Evolutionary conservation across 2,797 vertebrate genomes (phyloP).

Genomic region (Chelmon rostratus): DNA sequence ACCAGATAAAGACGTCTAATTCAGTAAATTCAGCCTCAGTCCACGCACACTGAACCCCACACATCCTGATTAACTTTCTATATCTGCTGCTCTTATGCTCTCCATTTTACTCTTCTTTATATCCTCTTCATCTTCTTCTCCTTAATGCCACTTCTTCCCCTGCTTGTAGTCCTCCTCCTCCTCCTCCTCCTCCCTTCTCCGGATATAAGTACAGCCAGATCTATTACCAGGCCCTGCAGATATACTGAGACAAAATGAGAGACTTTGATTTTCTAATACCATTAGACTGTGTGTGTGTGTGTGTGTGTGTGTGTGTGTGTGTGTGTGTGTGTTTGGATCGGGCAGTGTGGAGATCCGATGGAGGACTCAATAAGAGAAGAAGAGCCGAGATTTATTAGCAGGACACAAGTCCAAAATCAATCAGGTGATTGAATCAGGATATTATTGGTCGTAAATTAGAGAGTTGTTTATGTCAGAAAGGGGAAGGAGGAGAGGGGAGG

Average conservation of each 20-base stretch:
- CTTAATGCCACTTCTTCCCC: constrained; percentile 40
- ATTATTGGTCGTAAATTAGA: constrained; percentile 88
- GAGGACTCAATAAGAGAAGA: constrained; percentile 96
- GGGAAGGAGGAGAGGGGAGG: constrained; percentile 68
- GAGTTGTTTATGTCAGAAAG: constrained; percentile 83
- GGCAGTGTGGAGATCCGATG: constrained; percentile 85
- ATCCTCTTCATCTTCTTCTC: constrained; percentile 50
- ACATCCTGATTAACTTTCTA: constrained; percentile 64
- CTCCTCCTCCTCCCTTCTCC: constrained; percentile 41
- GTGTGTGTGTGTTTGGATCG: constrained; percentile 43
- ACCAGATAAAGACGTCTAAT: constrained; percentile 70
- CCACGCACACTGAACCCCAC: constrained; percentile 40
- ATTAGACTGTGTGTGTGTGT: constrained; percentile 84
- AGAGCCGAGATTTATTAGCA: constrained; percentile 88
- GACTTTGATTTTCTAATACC: constrained; percentile 97
- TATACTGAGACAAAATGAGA: constrained; percentile 87
- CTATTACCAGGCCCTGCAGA: constrained; percentile 86
- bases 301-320: constrained; percentile 29
- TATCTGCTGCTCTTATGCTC: constrained; percentile 56
- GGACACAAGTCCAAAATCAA: constrained; percentile 89
- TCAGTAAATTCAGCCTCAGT: constrained; percentile 67
- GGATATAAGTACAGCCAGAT: constrained; percentile 81
- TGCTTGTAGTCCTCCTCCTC: constrained; percentile 31
- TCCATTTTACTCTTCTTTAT: constrained; percentile 47
- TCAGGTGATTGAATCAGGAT: constrained; percentile 90